Evolutionary conservation across 2,113 vertebrate species (phyloP), one percentile per base, ranked within the genome.

Genomic region (Notothenia rossii): DNA sequence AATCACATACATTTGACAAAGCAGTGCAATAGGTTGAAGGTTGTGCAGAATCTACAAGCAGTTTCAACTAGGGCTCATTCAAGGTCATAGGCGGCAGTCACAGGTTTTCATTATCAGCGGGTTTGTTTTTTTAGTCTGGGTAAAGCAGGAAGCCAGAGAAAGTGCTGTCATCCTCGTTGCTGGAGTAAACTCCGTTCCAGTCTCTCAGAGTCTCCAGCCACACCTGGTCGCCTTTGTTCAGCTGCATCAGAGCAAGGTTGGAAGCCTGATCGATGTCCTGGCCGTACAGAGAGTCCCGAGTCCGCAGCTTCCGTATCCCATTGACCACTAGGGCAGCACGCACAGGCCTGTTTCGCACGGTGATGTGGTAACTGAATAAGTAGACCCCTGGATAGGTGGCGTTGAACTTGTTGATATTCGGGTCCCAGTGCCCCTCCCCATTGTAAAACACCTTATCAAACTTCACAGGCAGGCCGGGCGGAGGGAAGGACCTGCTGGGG

Each of bases 211-310:
- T 97, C 88, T 99, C 97, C 83, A 99, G 88, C 98, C 98, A 99
- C 71, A 99, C 97, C 74, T 97, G 96, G 86, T 99, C 98, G 0
- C 97, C 97, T 0, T 60, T 87, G 0, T 62, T 90, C 62, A 99
- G 90, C 82, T 94, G 96, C 75, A 99, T 88, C 84, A 99, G 81
- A 0, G 94, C 92, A 1, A 98, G 94, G 85, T 97, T 96, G 74
- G 97, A 99, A 0, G 97, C 96, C 89, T 98, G 98, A 83, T 99
- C 98, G 4, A 97, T 97, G 87, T 99, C 97, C 77, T 98, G 98
- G 51, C 97, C 96, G 0, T 97, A 96, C 11, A 99, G 94, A 0
- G 97, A 98, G 88, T 99, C 98, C 0, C 97, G 94, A 53, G 96
- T 96, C 65, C 94, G 96, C 90, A 97, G 89, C 87, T 94, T 95